phyloP scores from a whole-genome alignment of 2,888 invertebrate species.

The Alloplasta piceator region DNA sequence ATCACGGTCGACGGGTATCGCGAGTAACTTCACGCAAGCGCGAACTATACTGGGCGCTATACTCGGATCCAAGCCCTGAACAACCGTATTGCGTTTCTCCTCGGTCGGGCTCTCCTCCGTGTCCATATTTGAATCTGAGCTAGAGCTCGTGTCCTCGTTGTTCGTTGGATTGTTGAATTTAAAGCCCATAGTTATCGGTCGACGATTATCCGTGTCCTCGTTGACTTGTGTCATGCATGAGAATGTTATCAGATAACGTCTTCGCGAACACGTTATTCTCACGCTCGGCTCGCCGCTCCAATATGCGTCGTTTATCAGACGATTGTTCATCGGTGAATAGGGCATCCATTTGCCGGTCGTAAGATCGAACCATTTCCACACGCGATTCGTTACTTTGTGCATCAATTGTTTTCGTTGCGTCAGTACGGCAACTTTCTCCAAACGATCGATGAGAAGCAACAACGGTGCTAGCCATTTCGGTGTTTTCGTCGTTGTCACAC shows the following conservation, averaged over 20 bases:
- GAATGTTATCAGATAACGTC: slow-evolving; percentile 91
- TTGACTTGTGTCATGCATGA: slow-evolving; percentile 93
- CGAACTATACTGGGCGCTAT: slow-evolving; percentile 81
- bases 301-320: slow-evolving; percentile 91
- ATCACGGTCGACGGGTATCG: slow-evolving; percentile 89
- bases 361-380: slow-evolving; percentile 94
- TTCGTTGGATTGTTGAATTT: slow-evolving; percentile 73
- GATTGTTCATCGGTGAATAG: slow-evolving; percentile 89
- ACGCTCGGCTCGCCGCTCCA: slow-evolving; percentile 88
- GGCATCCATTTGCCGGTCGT: slow-evolving; percentile 92
- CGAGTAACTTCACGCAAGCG: slow-evolving; percentile 88
- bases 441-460: slow-evolving; percentile 89
- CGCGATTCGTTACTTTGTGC: slow-evolving; percentile 86
- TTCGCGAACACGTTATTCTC: slow-evolving; percentile 89
- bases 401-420: slow-evolving; percentile 88
- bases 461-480: slow-evolving; percentile 91
- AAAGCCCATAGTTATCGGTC: slow-evolving; percentile 90
- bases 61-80: slow-evolving; percentile 79
- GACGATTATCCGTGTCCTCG: slow-evolving; percentile 92
- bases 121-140: slow-evolving; percentile 80
- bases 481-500: slow-evolving; percentile 79
- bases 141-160: slow-evolving; percentile 74
- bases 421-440: slow-evolving; percentile 90
- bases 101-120: slow-evolving; percentile 78
- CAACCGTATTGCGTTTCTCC: slow-evolving; percentile 77